Percentiles rank a stretch among this genome's conserved stretches.
phyloP scores from a whole-genome alignment of 2,888 invertebrate genomes.

The Cheilosia vulpina region DNA sequence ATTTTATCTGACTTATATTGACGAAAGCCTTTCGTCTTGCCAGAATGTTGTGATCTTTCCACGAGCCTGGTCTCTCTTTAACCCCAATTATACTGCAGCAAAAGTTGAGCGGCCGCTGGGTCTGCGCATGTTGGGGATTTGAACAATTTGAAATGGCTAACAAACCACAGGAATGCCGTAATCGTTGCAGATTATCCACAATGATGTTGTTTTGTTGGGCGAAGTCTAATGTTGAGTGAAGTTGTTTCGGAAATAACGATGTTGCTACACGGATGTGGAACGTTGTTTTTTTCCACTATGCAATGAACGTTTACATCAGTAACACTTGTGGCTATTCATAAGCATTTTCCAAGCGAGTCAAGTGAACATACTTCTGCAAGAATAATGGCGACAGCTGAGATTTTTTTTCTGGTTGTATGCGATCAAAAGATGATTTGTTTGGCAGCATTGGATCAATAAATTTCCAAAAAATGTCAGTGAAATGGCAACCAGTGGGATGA shows the following conservation, averaged over 20 bases:
- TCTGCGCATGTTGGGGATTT: neutral
- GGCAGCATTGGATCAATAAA: no score
- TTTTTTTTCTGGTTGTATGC: no score
- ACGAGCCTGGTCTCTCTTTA: no score
- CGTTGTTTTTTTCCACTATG: neutral
- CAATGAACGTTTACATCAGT: neutral
- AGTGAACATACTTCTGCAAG: no score
- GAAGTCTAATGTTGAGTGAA: neutral
- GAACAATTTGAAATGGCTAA: neutral
- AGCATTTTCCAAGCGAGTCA: no score
- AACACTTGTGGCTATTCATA: no score
- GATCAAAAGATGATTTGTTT: no score
- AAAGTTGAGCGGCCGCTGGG: no score
- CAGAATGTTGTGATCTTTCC: neutral
- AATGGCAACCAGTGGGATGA: no score
- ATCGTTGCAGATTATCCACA: neutral
- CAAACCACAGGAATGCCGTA: conserved; percentile 19
- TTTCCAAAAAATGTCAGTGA: no score
- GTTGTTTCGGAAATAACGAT: conserved; percentile 17
- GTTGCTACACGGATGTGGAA: neutral
- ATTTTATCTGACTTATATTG: conserved; percentile 11
- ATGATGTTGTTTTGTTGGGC: neutral
- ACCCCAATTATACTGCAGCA: no score
- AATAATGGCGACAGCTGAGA: no score
- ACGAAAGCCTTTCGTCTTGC: neutral